Evolutionary conservation across 2,888 invertebrate species (phyloP).

Genomic region (Conus canariensis): DNA sequence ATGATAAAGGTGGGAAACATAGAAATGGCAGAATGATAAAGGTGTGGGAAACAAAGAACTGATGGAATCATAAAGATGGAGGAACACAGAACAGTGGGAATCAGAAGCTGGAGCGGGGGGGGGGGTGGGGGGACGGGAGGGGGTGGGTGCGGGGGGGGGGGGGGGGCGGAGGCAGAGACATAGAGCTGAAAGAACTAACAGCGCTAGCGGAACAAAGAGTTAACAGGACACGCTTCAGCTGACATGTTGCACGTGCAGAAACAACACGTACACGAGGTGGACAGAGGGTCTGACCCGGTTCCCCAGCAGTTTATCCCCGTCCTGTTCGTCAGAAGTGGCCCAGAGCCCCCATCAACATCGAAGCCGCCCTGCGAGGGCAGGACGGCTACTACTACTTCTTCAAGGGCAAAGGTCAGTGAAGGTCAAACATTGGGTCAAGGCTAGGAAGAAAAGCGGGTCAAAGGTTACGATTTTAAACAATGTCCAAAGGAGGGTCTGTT

Average conservation of each 20-base stretch:
- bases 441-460: neutral
- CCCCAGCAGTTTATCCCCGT: slow-evolving; percentile 56
- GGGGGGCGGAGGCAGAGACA: neutral
- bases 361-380: slow-evolving; percentile 60
- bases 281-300: slow-evolving; percentile 55
- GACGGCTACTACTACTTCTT: slow-evolving; percentile 65
- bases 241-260: slow-evolving; percentile 52
- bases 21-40: no score
- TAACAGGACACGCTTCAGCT: neutral
- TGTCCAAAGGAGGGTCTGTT: neutral
- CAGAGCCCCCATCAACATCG: slow-evolving; percentile 62
- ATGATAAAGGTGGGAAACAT: no score
- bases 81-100: no score
- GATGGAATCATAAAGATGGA: no score
- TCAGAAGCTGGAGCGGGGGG: neutral
- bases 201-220: neutral
- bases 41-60: no score
- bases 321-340: slow-evolving; percentile 58
- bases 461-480: neutral
- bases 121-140: neutral
- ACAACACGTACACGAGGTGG: slow-evolving; percentile 64
- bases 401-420: slow-evolving; percentile 65
- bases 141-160: neutral
- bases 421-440: neutral
- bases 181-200: neutral